Evolutionary conservation across 2,888 invertebrate species (phyloP).

Genomic region (Chalcosyrphus nemorum): DNA sequence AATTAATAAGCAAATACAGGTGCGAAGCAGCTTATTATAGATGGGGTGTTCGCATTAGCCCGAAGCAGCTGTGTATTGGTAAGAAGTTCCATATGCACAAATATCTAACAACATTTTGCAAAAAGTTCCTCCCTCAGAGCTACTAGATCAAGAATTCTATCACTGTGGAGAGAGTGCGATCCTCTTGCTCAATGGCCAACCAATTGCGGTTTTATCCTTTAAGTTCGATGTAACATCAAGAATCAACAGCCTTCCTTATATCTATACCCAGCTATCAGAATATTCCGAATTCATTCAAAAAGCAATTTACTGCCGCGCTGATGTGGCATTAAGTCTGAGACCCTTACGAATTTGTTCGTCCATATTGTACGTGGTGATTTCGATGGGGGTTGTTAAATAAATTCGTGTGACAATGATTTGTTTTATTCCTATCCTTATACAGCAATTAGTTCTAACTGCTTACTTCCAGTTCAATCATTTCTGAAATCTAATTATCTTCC

Average conservation of each 20-base stretch:
- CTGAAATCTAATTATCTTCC: neutral
- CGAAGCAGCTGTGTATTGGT: constrained; percentile 37
- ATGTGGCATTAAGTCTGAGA: neutral
- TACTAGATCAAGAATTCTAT: neutral
- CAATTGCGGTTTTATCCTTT: constrained; percentile 24
- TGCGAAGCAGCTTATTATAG: constrained; percentile 17
- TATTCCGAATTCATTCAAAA: constrained; percentile 24
- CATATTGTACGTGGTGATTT: constrained; percentile 29
- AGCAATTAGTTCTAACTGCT: too few species aligned
- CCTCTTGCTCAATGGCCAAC: constrained; percentile 13
- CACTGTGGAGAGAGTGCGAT: constrained; percentile 32
- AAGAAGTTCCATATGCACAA: neutral
- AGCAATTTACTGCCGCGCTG: constrained; percentile 8
- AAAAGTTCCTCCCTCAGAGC: neutral
- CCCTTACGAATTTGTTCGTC: constrained; percentile 22
- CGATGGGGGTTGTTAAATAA: constrained; percentile 26
- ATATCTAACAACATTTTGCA: neutral
- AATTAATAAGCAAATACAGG: neutral
- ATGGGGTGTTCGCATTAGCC: constrained; percentile 24
- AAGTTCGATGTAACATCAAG: constrained; percentile 22
- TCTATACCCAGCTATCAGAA: constrained; percentile 21
- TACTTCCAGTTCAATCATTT: neutral
- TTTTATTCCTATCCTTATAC: too few species aligned
- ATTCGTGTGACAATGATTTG: neutral
- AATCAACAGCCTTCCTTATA: constrained; percentile 11